A percentile compares a stretch with the other conserved stretches of the same genome.
These are phyloP conservation scores for Chironomus riparius DNA, from an alignment of 2,888 invertebrate species.

Conservation along the genomic window DNA sequence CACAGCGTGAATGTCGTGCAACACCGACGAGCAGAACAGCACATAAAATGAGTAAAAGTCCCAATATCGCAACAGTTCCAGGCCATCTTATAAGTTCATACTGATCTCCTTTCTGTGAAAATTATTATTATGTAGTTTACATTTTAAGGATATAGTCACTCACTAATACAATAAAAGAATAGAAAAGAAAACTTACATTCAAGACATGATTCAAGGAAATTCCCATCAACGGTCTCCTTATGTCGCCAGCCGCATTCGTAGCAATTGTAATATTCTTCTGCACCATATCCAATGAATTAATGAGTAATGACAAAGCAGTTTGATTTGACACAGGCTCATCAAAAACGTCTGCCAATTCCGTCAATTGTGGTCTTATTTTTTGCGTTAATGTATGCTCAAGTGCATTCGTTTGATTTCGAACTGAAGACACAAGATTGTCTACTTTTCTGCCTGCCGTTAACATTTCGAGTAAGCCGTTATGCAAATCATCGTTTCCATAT, in stretches of 20 bases:
- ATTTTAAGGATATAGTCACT: conserved; percentile 26
- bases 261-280: conserved; percentile 67
- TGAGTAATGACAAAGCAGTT: conserved; percentile 61
- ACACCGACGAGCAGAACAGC: conserved; percentile 84
- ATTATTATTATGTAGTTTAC: conserved; percentile 2
- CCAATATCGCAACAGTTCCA: conserved; percentile 78
- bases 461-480: conserved; percentile 78
- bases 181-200: conserved; percentile 35
- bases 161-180: background rate
- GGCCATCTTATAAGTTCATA: conserved; percentile 77
- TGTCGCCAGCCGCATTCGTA: conserved; percentile 65
- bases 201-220: conserved; percentile 57
- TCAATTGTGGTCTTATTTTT: conserved; percentile 60
- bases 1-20: conserved; percentile 78
- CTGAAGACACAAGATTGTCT: conserved; percentile 66
- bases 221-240: conserved; percentile 60
- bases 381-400: conserved; percentile 64
- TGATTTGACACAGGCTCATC: conserved; percentile 70
- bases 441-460: conserved; percentile 72
- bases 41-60: conserved; percentile 76
- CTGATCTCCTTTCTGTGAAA: conserved; percentile 55
- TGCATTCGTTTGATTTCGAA: conserved; percentile 72
- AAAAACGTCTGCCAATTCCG: conserved; percentile 63
- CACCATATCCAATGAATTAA: conserved; percentile 59
- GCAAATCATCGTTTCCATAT: conserved; percentile 90